phyloP scores from a whole-genome alignment of 64 coral and sea anemone genomes.

The Orbicella faveolata region DNA sequence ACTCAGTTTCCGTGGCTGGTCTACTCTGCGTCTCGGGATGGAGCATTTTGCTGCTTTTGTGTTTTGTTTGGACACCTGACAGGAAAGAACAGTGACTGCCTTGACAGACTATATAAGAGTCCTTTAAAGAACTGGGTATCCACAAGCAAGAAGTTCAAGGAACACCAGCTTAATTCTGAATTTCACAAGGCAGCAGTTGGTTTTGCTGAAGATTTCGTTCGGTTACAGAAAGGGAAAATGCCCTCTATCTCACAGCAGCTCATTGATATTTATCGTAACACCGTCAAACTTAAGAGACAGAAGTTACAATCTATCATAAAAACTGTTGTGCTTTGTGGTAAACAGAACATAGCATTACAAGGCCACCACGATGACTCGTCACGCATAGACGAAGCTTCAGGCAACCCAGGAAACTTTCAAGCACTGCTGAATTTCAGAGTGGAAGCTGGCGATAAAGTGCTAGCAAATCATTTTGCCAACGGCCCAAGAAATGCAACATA shows the following conservation, averaged over 20 bases:
- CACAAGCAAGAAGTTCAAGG: slow-evolving; percentile 73
- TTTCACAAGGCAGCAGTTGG: slow-evolving; percentile 69
- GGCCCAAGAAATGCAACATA: slow-evolving; percentile 70
- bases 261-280: slow-evolving; percentile 68
- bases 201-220: slow-evolving; percentile 67
- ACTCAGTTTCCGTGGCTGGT: slow-evolving; percentile 72
- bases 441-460: slow-evolving; percentile 73
- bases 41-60: slow-evolving; percentile 69
- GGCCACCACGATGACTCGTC: slow-evolving; percentile 68
- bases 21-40: slow-evolving; percentile 67
- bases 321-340: slow-evolving; percentile 82
- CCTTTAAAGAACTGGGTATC: slow-evolving; percentile 86
- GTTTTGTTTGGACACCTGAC: slow-evolving; percentile 70
- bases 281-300: slow-evolving; percentile 80
- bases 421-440: slow-evolving; percentile 79
- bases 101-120: slow-evolving; percentile 76
- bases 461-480: slow-evolving; percentile 71
- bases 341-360: slow-evolving; percentile 73
- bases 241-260: slow-evolving; percentile 65
- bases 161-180: slow-evolving; percentile 73
- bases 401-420: slow-evolving; percentile 82
- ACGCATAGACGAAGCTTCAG: slow-evolving; percentile 73
- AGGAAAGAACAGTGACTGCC: slow-evolving; percentile 71
- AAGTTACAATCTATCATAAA: slow-evolving; percentile 76
- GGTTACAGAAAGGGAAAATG: slow-evolving; percentile 71